These are phyloP conservation scores for Porites rus DNA, from an alignment of 92 coral and sea anemone genomes.

Conservation along the genomic window DNA sequence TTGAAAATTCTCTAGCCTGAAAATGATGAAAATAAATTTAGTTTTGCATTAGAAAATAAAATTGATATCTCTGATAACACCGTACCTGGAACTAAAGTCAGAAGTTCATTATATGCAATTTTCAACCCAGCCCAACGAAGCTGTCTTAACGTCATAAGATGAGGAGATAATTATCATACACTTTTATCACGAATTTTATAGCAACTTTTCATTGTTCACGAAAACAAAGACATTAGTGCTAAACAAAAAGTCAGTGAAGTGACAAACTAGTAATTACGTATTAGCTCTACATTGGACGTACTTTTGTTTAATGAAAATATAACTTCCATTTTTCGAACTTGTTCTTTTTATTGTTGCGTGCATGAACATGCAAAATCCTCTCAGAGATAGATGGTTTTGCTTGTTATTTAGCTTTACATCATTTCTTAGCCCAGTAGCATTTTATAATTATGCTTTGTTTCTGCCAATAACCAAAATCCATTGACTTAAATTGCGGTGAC, in stretches of 20 bases:
- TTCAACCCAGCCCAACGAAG: not conserved
- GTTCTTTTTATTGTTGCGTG: not conserved
- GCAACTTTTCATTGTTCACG: conserved; percentile 26
- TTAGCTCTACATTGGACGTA: not conserved
- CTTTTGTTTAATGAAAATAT: not conserved
- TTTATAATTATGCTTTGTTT: conserved; percentile 23
- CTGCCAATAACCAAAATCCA: conserved; percentile 18
- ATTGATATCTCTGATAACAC: not conserved
- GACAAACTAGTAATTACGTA: conserved; percentile 35
- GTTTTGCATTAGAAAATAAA: conserved; percentile 10
- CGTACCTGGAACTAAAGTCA: not conserved
- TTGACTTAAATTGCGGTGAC: conserved; percentile 21
- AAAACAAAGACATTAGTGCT: conserved; percentile 25
- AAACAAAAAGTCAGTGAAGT: conserved; percentile 30
- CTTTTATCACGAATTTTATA: conserved; percentile 23
- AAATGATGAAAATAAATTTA: conserved; percentile 4
- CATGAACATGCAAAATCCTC: not conserved
- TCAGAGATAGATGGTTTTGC: too few relatives aligned
- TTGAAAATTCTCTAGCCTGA: conserved; percentile 5
- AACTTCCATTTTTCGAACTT: not conserved
- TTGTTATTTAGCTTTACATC: not conserved
- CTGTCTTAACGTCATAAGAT: not conserved
- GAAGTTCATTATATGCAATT: not conserved
- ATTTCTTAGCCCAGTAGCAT: not conserved
- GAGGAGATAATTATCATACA: conserved; percentile 24